Conservation (phyloP, 2,888 invertebrate genomes). For the Perizoma affinitatum region DNA sequence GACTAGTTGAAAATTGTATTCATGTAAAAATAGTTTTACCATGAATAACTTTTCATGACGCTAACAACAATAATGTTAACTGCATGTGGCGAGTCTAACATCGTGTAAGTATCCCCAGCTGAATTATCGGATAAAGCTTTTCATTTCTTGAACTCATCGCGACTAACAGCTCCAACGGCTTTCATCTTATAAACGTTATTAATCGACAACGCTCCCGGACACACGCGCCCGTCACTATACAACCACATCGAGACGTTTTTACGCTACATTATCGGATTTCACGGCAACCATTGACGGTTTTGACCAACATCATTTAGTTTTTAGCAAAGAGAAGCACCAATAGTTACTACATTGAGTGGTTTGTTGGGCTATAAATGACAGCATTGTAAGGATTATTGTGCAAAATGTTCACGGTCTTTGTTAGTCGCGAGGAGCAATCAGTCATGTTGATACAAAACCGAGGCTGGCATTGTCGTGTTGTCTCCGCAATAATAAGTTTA, state of each 20-base stretch:
- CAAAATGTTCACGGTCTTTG: conserved; percentile 70
- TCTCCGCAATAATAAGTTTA: conserved; percentile 62
- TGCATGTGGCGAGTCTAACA: conserved; percentile 52
- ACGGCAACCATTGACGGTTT: conserved; percentile 44
- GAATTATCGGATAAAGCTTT: conserved; percentile 75
- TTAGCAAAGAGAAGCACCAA: conserved; percentile 26
- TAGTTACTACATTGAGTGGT: conserved; percentile 34
- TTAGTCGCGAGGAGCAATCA: conserved; percentile 73
- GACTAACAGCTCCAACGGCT: conserved; percentile 66
- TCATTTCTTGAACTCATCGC: conserved; percentile 80
- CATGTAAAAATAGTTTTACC: conserved; percentile 8
- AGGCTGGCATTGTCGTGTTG: conserved; percentile 68
- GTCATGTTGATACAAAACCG: conserved; percentile 74
- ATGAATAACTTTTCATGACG: conserved; percentile 26
- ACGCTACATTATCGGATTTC: conserved; percentile 31
- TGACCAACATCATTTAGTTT: not conserved
- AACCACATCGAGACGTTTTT: conserved; percentile 19
- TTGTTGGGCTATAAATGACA: conserved; percentile 12
- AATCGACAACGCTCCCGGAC: conserved; percentile 79
- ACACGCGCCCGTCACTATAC: conserved; percentile 55
- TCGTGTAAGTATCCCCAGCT: conserved; percentile 69
- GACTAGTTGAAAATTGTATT: not conserved
- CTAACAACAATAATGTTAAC: conserved; percentile 27
- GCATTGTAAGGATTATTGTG: conserved; percentile 56
- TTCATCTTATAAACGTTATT: conserved; percentile 83